These are phyloP conservation scores for Drosophila pegasa DNA, from an alignment of 2,888 invertebrate genomes.

Conservation along the genomic window DNA sequence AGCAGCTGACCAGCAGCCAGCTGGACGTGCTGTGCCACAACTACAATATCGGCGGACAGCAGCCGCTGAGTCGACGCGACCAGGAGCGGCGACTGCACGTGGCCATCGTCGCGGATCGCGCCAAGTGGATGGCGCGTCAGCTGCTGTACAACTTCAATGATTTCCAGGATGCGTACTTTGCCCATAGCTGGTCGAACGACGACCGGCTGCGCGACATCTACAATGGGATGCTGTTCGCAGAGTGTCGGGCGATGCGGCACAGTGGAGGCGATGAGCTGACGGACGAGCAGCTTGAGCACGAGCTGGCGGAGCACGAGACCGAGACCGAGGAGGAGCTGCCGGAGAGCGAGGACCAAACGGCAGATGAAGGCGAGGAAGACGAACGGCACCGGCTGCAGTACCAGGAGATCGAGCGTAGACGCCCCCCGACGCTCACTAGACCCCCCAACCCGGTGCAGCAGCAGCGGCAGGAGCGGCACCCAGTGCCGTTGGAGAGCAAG, in stretches of 20 bases:
- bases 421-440: too few relatives aligned
- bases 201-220: not conserved
- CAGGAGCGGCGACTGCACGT: constrained; percentile 53
- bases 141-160: not conserved
- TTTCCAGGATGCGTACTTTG: too few relatives aligned
- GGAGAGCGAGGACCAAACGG: not conserved
- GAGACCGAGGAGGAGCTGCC: not conserved
- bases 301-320: not conserved
- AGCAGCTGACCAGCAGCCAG: constrained; percentile 33
- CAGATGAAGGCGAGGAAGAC: not conserved
- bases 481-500: too few relatives aligned
- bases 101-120: constrained; percentile 55
- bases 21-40: constrained; percentile 45
- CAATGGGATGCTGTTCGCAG: not conserved
- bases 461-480: not conserved
- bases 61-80: constrained; percentile 20
- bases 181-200: not conserved
- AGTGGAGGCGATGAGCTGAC: constrained; percentile 38
- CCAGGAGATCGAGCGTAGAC: too few relatives aligned
- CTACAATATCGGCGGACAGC: constrained; percentile 16
- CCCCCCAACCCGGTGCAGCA: too few relatives aligned
- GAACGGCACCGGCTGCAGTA: too few relatives aligned
- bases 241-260: not conserved
- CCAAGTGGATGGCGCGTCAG: constrained; percentile 35
- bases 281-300: too few relatives aligned